Evolutionary conservation across 2,888 invertebrate genomes (phyloP), one percentile per base, ranked within the genome.

Genomic region (Brachycybe producta): DNA sequence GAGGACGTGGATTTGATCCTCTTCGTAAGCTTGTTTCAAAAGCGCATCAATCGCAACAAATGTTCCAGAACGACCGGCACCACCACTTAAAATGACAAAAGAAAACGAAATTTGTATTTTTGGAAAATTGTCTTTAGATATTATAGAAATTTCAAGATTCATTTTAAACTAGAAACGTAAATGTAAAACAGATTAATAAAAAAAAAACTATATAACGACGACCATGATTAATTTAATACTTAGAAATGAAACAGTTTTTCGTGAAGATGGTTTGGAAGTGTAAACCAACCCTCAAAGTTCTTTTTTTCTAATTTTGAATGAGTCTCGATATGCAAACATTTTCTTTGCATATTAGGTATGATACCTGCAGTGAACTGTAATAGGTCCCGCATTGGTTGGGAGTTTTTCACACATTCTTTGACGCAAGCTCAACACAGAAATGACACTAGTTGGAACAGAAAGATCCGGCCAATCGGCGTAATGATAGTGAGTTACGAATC

Each of bases 401-500:
- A 90, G 85, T 36, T 88, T 90, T 1, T 86, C 82, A 26, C 90
- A 75, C 0, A 98, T 88, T 40, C 95, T 74, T 54, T 95, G 73
- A 51, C 94, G 75, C 69, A 94, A 92, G 69, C 97, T 95, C 54
- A 98, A 73, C 53, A 98, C 77, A 0, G 94, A 88, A 65, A 90
- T 94, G 54, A 90, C 82, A 70, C 95, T 95, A 7, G 97, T 35
- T 2, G 46, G 95, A 64, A 88, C 87, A 38, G 87, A 87, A 67
- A 94, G 91, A 13, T 91, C 88, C 61, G 91, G 91, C 94, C 97
- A 97, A 65, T 94, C 92, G 0, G 91, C 88, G 70, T 92, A 97
- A 71, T 98, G 97, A 70, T 94, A 95, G 69, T 98, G 97, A 19
- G 91, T 76, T 57, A 97, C 75, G 55, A 80, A 78, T 44, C 94